Base-by-base conservation (phyloP, 2,888 invertebrate species). In the Ypsolopha scabrella region DNA sequence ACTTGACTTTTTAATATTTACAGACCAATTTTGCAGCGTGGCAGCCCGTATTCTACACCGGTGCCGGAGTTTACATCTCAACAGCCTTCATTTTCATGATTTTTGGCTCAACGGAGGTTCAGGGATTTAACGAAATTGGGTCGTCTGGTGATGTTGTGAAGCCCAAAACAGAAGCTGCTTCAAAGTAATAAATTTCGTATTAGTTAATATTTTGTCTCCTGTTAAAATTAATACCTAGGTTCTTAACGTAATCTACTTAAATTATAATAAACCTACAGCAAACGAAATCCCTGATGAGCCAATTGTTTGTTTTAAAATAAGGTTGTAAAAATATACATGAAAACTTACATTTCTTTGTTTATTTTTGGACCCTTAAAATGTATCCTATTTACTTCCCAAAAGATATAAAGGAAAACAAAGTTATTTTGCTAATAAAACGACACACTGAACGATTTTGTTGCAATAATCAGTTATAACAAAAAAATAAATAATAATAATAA, bases 21-120 rank as follows among this genome's bases (percentile, higher is more conserved):
- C 60, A 92, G 91, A 91, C 89, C 54, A 89, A 89, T n/a, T 69
- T 91, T 36, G 73, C 85, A 14, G 87, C 90, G 60, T 92, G 91
- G 91, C 87, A 88, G 51, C 74, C 81, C 34, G 86, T 91, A 56
- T 92, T 91, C 61, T 85, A 88, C 60, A 88, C 91, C 51, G 91
- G 91, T 1, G 88, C 90, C 0, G 67, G 72, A 1, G 88, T 89
- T 4, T 92, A 91, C 55, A 86, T 88, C 6, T 70, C 88, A 4
- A 87, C 89, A 0, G 91, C 90, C 0, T 33, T 90, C n/a, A 61
- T 91, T 11, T 92, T 90, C 64, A 83, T 88, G 65, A n/a, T 89
- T 8, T 88, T 91, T 49, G 91, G 91, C 33, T 88, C 89, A 0
- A 90, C 88, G 0, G 80, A 88, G 48, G 86, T 87, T 46, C 91